Base-by-base conservation (phyloP, 1,140 invertebrate genomes). In the Hypothenemus hampei region DNA sequence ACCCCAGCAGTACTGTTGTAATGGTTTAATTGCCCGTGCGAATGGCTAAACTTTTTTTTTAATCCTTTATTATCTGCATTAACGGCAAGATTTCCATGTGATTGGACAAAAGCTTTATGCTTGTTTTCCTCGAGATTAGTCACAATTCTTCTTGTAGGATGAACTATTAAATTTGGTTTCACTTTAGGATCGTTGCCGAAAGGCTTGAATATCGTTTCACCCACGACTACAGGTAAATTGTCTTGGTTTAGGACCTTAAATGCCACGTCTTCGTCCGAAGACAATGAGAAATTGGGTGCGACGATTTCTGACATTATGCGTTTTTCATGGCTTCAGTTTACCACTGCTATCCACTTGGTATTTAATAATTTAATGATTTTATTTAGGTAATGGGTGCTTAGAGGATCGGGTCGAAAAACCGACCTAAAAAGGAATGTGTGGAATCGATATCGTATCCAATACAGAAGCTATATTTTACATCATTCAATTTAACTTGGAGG, bases 161-260 rank as follows among this genome's bases (percentile, higher is more conserved):
- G 72, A 33, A 77, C 76, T 13, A 77, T 74, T 50, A 72, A 72
- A 57, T 77, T 76, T 7, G 76, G 75, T 60, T 74, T 75, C 20
- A 61, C 45, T 46, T 68, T 72, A 15, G 61, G 61, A 7, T 65
- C 63, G n/a, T 53, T 61, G 20, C 66, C 68, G 48, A 70, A 69
- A 15, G 69, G 69, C 53, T 68, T 69, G 11, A 70, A 60, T 19
- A 70, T 64, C 1, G 66, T 59, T 57, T 70, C 69, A 3, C 68
- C 69, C 3, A 67, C 50, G 8, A 70, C 58, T 4, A 63, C 49
- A 59, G 65, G 65, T 4, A 72, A 59, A 44, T 71, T 63, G 43
- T 75, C 75, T 48, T 69, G 63, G 66, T 75, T 75, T 55, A 77
- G 65, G 23, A 78, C 69, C 61, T 76, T 73, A 63, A 79, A 78